A percentile compares a stretch with the other conserved stretches of the same genome.
Conservation (phyloP, 1,140 invertebrate genomes). For the Cydia strobilella region DNA sequence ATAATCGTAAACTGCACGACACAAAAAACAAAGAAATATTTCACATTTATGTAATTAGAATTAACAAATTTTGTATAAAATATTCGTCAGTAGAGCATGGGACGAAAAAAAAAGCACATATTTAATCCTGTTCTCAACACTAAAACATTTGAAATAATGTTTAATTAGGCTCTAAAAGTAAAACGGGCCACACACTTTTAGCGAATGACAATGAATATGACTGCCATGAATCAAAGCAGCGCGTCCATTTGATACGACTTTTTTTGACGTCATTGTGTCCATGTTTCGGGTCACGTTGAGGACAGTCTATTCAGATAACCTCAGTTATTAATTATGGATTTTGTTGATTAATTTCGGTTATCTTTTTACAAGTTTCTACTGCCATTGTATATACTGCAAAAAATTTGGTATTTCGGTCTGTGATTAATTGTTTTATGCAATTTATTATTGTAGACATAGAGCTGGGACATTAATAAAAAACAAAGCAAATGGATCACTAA, state of each 20-base stretch:
- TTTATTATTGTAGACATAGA: neutral
- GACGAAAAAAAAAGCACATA: no score
- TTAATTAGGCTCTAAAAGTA: neutral
- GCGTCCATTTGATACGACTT: constrained; percentile 34
- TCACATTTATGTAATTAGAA: no score
- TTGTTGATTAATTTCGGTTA: neutral
- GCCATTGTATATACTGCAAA: neutral
- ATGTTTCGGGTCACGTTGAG: neutral
- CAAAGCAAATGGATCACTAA: neutral
- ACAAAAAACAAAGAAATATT: neutral
- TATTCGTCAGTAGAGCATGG: no score
- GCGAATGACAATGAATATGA: constrained; percentile 34
- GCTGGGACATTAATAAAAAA: neutral
- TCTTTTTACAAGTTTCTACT: constrained; percentile 4
- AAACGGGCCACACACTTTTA: constrained; percentile 42
- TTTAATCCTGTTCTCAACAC: no score
- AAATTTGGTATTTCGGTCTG: neutral
- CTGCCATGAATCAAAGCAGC: constrained; percentile 40
- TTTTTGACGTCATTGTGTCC: neutral
- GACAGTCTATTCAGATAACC: constrained; percentile 8
- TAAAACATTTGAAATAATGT: neutral
- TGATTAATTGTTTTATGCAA: neutral
- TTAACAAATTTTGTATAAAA: no score
- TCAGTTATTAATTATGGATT: neutral
- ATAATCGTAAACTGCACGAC: neutral